Evolutionary conservation across 1,140 invertebrate species (phyloP).

Genomic region (Lethocerus indicus): DNA sequence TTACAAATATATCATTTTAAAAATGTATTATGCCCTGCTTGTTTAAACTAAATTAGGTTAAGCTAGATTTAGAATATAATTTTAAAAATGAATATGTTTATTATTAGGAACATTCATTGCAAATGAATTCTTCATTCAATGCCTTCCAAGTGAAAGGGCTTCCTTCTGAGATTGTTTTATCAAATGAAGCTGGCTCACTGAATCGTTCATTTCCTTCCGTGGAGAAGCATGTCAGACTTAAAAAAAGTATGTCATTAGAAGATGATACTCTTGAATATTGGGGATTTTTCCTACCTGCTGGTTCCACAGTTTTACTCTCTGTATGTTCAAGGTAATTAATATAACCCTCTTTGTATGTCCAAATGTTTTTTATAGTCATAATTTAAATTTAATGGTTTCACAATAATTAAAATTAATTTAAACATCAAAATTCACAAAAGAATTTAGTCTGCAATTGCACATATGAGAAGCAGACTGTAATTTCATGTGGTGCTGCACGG

Average conservation of each 20-base stretch:
- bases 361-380: no score
- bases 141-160: constrained; percentile 57
- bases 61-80: neutral
- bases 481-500: no score
- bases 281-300: constrained; percentile 68
- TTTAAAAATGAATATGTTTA: constrained; percentile 5
- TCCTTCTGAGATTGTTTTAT: constrained; percentile 43
- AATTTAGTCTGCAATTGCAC: no score
- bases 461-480: no score
- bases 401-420: no score
- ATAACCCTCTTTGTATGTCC: no score
- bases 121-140: constrained; percentile 63
- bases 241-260: constrained; percentile 62
- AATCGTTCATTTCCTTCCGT: no score
- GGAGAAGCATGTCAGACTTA: constrained; percentile 54
- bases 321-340: constrained; percentile 55
- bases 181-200: no score
- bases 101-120: constrained; percentile 45
- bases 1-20: no score
- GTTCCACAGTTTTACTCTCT: constrained; percentile 52
- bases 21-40: no score
- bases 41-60: neutral
- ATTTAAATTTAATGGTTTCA: no score
- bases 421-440: no score
- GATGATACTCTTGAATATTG: constrained; percentile 78